Evolutionary conservation across 2,888 invertebrate genomes (phyloP).

Genomic region (Junonia oenone): DNA sequence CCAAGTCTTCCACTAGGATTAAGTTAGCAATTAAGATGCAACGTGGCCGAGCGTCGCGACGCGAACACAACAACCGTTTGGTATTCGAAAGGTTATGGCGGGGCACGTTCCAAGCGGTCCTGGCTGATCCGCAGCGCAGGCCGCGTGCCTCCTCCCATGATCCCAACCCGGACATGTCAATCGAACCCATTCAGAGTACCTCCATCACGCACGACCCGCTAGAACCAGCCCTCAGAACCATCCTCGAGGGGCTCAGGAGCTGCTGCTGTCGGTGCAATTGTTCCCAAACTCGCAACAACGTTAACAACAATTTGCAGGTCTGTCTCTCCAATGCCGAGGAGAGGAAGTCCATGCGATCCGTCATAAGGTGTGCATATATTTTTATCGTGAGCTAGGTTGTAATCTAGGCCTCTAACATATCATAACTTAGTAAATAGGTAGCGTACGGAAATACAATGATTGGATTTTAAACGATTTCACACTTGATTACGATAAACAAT

Average conservation of each 20-base stretch:
- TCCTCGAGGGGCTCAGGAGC: slow-evolving; percentile 58
- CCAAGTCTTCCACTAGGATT: slow-evolving; percentile 77
- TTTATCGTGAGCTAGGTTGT: slow-evolving; percentile 38
- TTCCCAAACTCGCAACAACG: slow-evolving; percentile 48
- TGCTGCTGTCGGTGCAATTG: slow-evolving; percentile 74
- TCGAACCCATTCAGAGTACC: slow-evolving; percentile 38
- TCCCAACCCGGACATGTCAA: slow-evolving; percentile 43
- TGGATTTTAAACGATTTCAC: slow-evolving; percentile 42
- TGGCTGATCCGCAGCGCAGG: slow-evolving; percentile 59
- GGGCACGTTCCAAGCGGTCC: slow-evolving; percentile 80
- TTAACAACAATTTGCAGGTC: slow-evolving; percentile 76
- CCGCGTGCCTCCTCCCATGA: slow-evolving; percentile 62
- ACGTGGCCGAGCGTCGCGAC: slow-evolving; percentile 68
- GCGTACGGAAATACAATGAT: slow-evolving; percentile 34
- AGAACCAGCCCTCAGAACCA: slow-evolving; percentile 63
- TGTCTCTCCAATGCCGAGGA: slow-evolving; percentile 73
- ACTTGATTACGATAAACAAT: slow-evolving; percentile 34
- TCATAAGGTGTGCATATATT: slow-evolving; percentile 80
- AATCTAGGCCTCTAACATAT: background rate
- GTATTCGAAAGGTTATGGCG: slow-evolving; percentile 87
- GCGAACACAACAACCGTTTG: slow-evolving; percentile 78
- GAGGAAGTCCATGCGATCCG: slow-evolving; percentile 81
- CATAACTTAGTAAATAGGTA: slow-evolving; percentile 30
- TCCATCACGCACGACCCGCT: slow-evolving; percentile 61
- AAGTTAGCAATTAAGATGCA: slow-evolving; percentile 65